Evolutionary conservation across 2,888 invertebrate species (phyloP), one percentile per base, ranked within the genome.

Genomic region (Heliconius aoede): DNA sequence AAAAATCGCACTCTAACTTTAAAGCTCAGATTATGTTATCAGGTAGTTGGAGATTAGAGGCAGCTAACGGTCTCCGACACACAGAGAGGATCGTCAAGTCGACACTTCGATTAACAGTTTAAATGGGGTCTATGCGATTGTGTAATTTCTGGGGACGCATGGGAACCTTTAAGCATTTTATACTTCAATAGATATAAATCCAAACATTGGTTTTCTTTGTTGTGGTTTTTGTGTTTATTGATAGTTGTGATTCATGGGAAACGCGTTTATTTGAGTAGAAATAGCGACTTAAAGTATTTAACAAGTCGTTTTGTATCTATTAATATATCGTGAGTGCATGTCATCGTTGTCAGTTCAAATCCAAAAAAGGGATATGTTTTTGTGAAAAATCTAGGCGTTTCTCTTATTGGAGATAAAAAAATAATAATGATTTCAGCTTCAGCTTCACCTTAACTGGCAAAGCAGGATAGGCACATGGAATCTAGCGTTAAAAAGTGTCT

Each of bases 121-220:
- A 83, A 86, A 86, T 80, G 82, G 86, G 72, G 85, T 84, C 83
- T 84, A 82, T 85, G 83, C 84, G 82, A 82, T 82, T 82, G 79
- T 84, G 55, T 64, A 76, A 77, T 76, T 82, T 67, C 71, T 73
- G 80, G 83, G 80, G 81, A 80, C 58, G 82, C 85, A 87, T 94
- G 93, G 92, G 93, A 94, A 93, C 88, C 85, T 88, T 84, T 82
- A 79, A 85, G 87, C 83, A 89, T 89, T 91, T 92, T 90, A 88
- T 86, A 86, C 88, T 85, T 92, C 83, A 92, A 92, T 91, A 84
- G 86, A 65, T 83, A 26, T 81, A 81, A 87, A 86, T 91, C 89
- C 84, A 92, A 92, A 92, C 90, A 91, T 87, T 85, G 84, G 84
- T 84, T 65, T 65, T 81, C 78, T 85, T 87, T 88, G 86, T 90